These are phyloP conservation scores for Allygus modestus DNA, from an alignment of 2,888 invertebrate genomes.

Conservation along the genomic window DNA sequence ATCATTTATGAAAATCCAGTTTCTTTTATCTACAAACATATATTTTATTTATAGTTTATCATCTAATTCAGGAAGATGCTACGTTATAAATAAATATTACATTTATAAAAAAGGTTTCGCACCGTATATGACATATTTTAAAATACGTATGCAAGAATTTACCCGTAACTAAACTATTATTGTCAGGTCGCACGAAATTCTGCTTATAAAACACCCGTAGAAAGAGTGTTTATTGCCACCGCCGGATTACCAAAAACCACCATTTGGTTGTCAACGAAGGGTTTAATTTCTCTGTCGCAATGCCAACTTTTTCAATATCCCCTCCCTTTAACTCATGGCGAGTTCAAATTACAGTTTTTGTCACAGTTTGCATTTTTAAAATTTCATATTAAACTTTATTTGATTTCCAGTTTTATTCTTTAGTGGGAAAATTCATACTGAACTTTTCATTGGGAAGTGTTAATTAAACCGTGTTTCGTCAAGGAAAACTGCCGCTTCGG, in stretches of 20 bases:
- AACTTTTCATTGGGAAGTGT: conserved; percentile 32
- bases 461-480: conserved; percentile 29
- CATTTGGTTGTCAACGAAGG: conserved; percentile 7
- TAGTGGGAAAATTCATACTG: neutral
- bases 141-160: too few relatives aligned
- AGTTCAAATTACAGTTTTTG: conserved; percentile 58
- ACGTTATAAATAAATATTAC: too few relatives aligned
- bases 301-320: conserved; percentile 59
- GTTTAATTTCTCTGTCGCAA: conserved; percentile 55
- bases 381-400: conserved; percentile 53
- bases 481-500: neutral
- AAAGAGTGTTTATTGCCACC: conserved; percentile 4
- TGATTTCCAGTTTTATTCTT: conserved; percentile 24
- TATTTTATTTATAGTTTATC: too few relatives aligned
- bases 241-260: conserved; percentile 10
- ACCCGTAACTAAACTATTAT: too few relatives aligned
- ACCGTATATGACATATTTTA: too few relatives aligned
- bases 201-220: too few relatives aligned
- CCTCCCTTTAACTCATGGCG: conserved; percentile 41
- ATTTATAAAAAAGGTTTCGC: too few relatives aligned
- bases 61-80: too few relatives aligned
- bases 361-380: conserved; percentile 34
- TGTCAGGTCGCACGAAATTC: too few relatives aligned
- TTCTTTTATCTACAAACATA: too few relatives aligned
- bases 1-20: too few relatives aligned